phyloP scores from a whole-genome alignment of 2,888 invertebrate species.

The Siphlonurus alternatus region DNA sequence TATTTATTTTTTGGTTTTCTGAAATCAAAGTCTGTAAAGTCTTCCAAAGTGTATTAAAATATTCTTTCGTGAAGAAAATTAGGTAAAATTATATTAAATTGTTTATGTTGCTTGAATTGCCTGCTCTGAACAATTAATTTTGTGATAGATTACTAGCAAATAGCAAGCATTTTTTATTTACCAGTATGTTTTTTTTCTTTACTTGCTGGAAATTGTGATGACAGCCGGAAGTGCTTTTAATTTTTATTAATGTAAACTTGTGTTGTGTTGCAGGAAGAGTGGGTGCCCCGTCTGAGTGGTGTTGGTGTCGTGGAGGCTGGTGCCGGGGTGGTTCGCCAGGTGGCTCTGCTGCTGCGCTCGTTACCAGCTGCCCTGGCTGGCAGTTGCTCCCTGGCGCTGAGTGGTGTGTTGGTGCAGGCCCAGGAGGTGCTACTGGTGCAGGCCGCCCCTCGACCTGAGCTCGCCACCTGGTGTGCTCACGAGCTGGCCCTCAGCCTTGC shows the following conservation, averaged over 20 bases:
- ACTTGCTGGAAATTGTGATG: too few relatives aligned
- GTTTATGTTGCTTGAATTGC: too few relatives aligned
- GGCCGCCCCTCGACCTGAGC: not conserved
- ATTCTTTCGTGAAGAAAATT: too few relatives aligned
- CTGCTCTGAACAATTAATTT: too few relatives aligned
- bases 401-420: not conserved
- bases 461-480: not conserved
- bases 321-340: not conserved
- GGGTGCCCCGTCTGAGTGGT: not conserved
- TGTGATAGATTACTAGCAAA: too few relatives aligned
- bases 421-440: slow-evolving; percentile 1
- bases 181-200: too few relatives aligned
- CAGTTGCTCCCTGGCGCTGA: not conserved
- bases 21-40: too few relatives aligned
- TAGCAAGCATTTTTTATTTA: too few relatives aligned
- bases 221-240: too few relatives aligned
- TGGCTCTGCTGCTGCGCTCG: slow-evolving; percentile 1
- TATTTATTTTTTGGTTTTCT: too few relatives aligned
- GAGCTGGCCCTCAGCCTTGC: slow-evolving; percentile 1
- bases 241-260: not conserved
- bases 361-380: not conserved
- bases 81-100: too few relatives aligned
- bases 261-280: not conserved
- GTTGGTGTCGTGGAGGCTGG: not conserved
- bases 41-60: too few relatives aligned